Base-by-base conservation (phyloP, 2,888 invertebrate species). In the Melipona beecheii region DNA sequence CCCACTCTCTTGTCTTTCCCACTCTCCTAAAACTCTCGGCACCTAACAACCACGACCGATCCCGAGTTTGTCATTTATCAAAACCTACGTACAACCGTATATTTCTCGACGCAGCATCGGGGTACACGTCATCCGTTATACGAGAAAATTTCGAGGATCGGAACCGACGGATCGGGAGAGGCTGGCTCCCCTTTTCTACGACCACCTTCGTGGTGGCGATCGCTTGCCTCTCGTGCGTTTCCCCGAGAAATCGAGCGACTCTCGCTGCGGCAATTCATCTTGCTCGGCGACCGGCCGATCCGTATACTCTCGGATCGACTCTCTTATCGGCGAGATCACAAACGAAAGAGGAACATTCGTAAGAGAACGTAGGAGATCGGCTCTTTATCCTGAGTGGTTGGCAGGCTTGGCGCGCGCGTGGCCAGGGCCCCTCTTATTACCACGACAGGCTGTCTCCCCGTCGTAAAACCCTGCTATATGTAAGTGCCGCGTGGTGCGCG, bases 341-440 rank as follows among this genome's bases (percentile, higher is more conserved):
- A 84, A 86, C 77, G 81, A 86, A 86, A 91, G 75, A 81, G 90
- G 72, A 87, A 91, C 83, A 84, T 91, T 83, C 84, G 86, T 84
- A 83, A 60, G 87, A 83, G 87, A 83, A 76, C 78, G 79, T 73
- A 80, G 80, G 78, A 83, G 89, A 87, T 86, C 78, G 86, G 73
- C 54, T 78, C 85, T 81, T 71, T 73, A 81, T 83, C 56, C 86
- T 43, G 80, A 83, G 76, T 83, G 83, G 89, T 87, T 87, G 87
- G 86, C 82, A 84, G 85, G 74, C 70, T 58, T 56, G 71, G 85
- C 78, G 86, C 81, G 86, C 91, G 88, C 89, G 89, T 90, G 92
- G 87, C 91, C 87, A 89, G 87, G 87, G 85, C 87, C 89, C 89
- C 89, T 87, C 88, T 92, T 92, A 92, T 92, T 92, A 91, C 91